Percentiles rank a stretch among this genome's conserved stretches.
These are phyloP conservation scores for Poeciliopsis retropinna DNA, from an alignment of 2,113 vertebrate genomes.

Conservation along the genomic window DNA sequence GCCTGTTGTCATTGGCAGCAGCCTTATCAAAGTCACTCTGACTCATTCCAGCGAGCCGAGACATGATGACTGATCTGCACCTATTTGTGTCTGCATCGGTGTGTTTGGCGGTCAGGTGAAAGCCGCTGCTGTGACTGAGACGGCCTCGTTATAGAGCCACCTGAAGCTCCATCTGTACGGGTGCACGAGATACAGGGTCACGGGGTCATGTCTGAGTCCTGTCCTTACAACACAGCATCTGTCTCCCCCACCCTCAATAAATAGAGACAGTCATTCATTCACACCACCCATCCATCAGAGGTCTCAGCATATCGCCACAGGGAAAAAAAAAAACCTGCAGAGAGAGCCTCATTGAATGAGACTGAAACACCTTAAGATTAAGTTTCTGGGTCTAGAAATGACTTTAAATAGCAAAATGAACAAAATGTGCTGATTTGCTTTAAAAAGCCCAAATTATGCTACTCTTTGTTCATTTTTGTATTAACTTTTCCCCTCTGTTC, in stretches of 20 bases:
- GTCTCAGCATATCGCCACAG: slow-evolving; percentile 67
- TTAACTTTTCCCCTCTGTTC: neutral
- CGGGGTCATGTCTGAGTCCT: slow-evolving; percentile 71
- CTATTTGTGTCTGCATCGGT: slow-evolving; percentile 42
- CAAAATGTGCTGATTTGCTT: neutral
- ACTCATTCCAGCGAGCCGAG: slow-evolving; percentile 49
- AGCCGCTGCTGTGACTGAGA: slow-evolving; percentile 64
- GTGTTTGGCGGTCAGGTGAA: slow-evolving; percentile 60
- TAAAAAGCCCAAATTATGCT: neutral
- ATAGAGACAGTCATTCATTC: slow-evolving; percentile 81
- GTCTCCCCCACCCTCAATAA: slow-evolving; percentile 80
- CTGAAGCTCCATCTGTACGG: slow-evolving; percentile 21
- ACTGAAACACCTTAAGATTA: slow-evolving; percentile 13
- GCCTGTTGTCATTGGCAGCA: slow-evolving; percentile 29
- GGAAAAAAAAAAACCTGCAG: slow-evolving; percentile 25
- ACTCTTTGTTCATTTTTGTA: neutral
- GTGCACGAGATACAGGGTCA: slow-evolving; percentile 55
- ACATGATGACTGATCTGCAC: slow-evolving; percentile 60
- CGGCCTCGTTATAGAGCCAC: slow-evolving; percentile 69
- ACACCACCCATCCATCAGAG: slow-evolving; percentile 78
- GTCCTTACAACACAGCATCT: slow-evolving; percentile 78
- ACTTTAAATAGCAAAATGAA: neutral
- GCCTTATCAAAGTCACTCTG: slow-evolving; percentile 54
- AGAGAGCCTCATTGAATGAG: slow-evolving; percentile 44
- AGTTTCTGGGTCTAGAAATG: slow-evolving; percentile 7